Evolutionary conservation across 2,888 invertebrate genomes (phyloP).

Genomic region (Fabriciana adippe): DNA sequence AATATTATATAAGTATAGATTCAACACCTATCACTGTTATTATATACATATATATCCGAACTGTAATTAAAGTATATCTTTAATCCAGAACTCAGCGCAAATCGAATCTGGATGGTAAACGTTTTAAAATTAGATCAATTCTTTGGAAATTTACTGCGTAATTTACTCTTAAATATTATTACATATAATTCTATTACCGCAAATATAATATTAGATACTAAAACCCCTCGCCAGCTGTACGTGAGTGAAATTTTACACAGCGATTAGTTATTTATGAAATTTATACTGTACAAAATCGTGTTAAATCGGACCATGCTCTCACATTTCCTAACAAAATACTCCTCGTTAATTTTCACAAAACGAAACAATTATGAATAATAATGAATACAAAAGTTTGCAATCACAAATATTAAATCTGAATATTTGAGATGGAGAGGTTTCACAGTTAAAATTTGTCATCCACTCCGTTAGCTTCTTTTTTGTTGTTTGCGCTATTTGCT

Average conservation of each 20-base stretch:
- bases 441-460: constrained; percentile 8
- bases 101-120: not conserved
- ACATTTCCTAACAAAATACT: constrained; percentile 22
- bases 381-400: constrained; percentile 17
- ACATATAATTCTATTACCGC: constrained; percentile 17
- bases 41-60: too few relatives aligned
- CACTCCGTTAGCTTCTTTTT: constrained; percentile 14
- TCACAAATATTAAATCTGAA: constrained; percentile 18
- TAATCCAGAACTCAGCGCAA: too few relatives aligned
- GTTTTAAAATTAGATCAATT: constrained; percentile 9
- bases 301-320: constrained; percentile 21
- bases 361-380: constrained; percentile 21
- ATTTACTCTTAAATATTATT: constrained; percentile 13
- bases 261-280: constrained; percentile 32
- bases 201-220: constrained; percentile 32
- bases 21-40: too few relatives aligned
- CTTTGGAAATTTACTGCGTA: constrained; percentile 6
- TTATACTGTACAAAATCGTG: constrained; percentile 28
- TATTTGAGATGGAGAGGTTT: constrained; percentile 12
- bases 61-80: too few relatives aligned
- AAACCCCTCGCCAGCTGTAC: constrained; percentile 21
- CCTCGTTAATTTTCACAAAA: constrained; percentile 21
- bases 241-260: constrained; percentile 30
- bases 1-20: too few relatives aligned
- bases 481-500: constrained; percentile 1